These are phyloP conservation scores for Camelus dromedarius DNA, from an alignment of 2,113 vertebrate species.

Conservation along the genomic window DNA sequence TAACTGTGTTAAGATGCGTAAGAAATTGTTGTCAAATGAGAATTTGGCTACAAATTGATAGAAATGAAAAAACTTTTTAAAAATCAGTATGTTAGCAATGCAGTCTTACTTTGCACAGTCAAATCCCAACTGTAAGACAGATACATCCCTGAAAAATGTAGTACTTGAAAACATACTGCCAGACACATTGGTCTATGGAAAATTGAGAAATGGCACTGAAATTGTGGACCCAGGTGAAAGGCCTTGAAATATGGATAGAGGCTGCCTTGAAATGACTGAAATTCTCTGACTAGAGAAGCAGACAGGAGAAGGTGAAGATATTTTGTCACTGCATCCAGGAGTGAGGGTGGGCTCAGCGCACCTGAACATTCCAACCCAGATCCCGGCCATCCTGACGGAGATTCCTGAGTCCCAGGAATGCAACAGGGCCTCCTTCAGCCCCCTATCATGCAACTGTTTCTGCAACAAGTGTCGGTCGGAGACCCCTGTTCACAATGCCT, in stretches of 20 bases:
- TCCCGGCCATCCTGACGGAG: neutral
- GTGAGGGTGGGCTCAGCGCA: neutral
- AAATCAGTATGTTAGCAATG: neutral
- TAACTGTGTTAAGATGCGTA: neutral
- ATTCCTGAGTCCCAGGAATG: neutral
- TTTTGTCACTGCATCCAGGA: neutral
- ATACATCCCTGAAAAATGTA: conserved; percentile 3
- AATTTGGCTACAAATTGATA: conserved; percentile 46
- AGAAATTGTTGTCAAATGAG: conserved; percentile 29
- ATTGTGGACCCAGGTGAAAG: neutral
- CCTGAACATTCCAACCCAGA: neutral
- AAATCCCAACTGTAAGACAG: neutral
- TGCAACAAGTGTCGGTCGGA: neutral
- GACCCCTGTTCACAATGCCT: neutral
- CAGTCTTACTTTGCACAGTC: conserved; percentile 14
- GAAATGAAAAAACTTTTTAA: neutral
- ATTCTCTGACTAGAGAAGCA: neutral
- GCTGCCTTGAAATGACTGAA: neutral
- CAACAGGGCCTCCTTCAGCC: neutral
- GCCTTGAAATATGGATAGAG: neutral
- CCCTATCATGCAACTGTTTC: neutral
- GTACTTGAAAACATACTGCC: neutral
- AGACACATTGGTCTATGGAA: neutral
- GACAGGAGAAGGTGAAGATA: neutral
- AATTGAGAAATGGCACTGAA: neutral